Evolutionary conservation across 1,140 invertebrate genomes (phyloP), one percentile per base, ranked within the genome.

Genomic region (Procambarus virginalis): DNA sequence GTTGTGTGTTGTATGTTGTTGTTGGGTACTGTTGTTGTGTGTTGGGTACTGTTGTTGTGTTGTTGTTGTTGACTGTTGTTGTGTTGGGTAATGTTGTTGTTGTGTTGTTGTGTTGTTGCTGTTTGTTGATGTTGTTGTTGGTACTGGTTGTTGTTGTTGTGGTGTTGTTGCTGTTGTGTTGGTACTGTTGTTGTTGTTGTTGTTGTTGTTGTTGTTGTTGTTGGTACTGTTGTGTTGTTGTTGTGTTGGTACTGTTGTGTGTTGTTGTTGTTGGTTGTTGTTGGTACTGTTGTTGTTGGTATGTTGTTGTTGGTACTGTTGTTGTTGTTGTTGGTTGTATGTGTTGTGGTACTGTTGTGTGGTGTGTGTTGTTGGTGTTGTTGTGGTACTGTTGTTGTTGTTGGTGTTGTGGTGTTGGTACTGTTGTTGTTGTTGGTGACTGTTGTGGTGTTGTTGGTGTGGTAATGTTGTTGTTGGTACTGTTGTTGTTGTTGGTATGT

Each of bases 181-280:
- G 10, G 5, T 58, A 58, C 10, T 58, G 55, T 58, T 58, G 5
- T 6, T 58, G 5, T 58, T 58, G 55, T 58, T 58, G 73, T 76
- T 76, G n/a, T 76, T 76, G n/a, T 76, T 76, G n/a, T n/a, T 76
- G 73, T 20, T 76, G n/a, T 76, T 76, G n/a, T 76, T 76, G 73
- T 76, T 76, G 73, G 10, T 10, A 6, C 10, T 6, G 5, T 58
- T 58, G 3, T 68, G 60, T 68, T 45, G 76, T 78, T 46, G 22
- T 78, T 3, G 60, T 46, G 76, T 78, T 78, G 34, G 76, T 12
- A 22, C 14, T 17, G 46, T 48, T 51, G 77, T 68, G 48, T 77
- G 14, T 2, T 77, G 75, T 2, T 77, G 75, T 4, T 77, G 12
- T 14, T 45, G 12, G 14, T 77, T 14, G 14, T 45, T 14, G 22